Evolutionary conservation across 2,113 vertebrate genomes (phyloP).

Genomic region (Heterotis niloticus): DNA sequence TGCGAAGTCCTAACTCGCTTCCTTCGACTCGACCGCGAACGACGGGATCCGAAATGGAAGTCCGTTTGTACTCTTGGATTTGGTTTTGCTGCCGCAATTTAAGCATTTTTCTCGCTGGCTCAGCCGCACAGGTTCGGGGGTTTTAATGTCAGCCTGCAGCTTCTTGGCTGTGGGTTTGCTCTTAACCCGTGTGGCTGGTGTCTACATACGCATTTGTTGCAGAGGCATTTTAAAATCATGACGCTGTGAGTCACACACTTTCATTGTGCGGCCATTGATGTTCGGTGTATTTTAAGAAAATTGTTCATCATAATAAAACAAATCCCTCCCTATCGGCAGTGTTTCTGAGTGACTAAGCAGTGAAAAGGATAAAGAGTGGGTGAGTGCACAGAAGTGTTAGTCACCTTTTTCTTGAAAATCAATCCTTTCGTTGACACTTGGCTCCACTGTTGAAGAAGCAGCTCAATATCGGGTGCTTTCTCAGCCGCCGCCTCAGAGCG

Average conservation of each 20-base stretch:
- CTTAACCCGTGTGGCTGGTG: too few species aligned
- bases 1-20: too few species aligned
- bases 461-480: neutral
- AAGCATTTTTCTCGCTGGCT: too few species aligned
- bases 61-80: too few species aligned
- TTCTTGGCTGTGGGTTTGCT: too few species aligned
- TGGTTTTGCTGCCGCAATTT: too few species aligned
- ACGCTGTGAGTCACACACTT: neutral
- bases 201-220: too few species aligned
- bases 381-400: slow-evolving; percentile 39
- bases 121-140: too few species aligned
- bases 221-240: too few species aligned
- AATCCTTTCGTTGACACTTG: slow-evolving; percentile 26
- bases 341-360: slow-evolving; percentile 22
- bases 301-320: slow-evolving; percentile 24
- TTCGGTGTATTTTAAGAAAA: slow-evolving; percentile 27
- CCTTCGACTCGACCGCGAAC: too few species aligned
- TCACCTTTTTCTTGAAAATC: slow-evolving; percentile 40
- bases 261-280: neutral
- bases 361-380: slow-evolving; percentile 34
- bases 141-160: too few species aligned
- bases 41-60: too few species aligned
- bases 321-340: neutral
- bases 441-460: slow-evolving; percentile 26
- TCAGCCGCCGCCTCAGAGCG: neutral